Conservation (phyloP, 2,888 invertebrate species). For the Elaeidobius kamerunicus region DNA sequence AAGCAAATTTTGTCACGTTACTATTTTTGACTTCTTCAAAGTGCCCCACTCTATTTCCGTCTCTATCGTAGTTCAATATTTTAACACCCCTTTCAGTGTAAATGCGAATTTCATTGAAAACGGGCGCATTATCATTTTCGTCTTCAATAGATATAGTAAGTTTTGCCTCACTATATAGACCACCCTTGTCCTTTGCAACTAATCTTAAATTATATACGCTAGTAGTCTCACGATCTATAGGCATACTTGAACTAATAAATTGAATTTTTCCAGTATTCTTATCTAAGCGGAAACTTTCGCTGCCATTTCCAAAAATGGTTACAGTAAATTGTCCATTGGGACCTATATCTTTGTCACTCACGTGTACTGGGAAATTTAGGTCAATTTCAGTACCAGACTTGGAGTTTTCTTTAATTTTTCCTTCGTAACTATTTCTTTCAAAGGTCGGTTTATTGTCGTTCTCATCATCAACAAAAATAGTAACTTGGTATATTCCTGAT, state of each 20-base stretch:
- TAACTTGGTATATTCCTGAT: conserved; percentile 47
- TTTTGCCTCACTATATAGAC: conserved; percentile 70
- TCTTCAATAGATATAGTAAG: conserved; percentile 70
- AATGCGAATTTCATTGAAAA: conserved; percentile 67
- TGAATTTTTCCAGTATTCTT: conserved; percentile 62
- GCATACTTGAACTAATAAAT: conserved; percentile 49
- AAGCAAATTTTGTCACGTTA: conserved; percentile 37
- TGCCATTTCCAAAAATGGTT: conserved; percentile 70
- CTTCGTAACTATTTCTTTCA: conserved; percentile 67
- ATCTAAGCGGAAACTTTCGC: conserved; percentile 69
- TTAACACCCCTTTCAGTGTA: conserved; percentile 66
- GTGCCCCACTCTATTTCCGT: conserved; percentile 50
- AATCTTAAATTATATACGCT: conserved; percentile 65
- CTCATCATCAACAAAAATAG: conserved; percentile 77
- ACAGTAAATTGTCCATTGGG: conserved; percentile 67
- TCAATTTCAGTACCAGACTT: conserved; percentile 65
- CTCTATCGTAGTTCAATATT: conserved; percentile 61
- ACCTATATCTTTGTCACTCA: conserved; percentile 69
- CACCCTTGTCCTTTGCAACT: conserved; percentile 74
- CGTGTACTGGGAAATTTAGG: conserved; percentile 65
- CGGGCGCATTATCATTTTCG: conserved; percentile 78
- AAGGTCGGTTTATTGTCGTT: conserved; percentile 87
- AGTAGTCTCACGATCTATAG: conserved; percentile 72
- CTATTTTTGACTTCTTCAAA: conserved; percentile 47
- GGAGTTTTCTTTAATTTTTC: conserved; percentile 76